Evolutionary conservation across 2,888 invertebrate genomes (phyloP), one percentile per base, ranked within the genome.

Genomic region (Parthenolecanium corni): DNA sequence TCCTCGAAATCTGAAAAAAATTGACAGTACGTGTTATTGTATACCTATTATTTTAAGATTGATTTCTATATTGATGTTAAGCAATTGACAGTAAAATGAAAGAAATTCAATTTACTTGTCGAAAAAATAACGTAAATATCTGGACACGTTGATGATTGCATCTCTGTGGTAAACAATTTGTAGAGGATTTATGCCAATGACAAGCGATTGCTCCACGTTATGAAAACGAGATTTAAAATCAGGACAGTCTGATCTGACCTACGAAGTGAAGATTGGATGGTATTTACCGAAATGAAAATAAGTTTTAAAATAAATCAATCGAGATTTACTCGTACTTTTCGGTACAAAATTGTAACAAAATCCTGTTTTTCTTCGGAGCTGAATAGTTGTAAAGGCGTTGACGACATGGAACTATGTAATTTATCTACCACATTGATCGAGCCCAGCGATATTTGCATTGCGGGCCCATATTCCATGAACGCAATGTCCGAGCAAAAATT

Each of bases 181-280:
- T 3, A 83, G 69, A 25, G 78, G 77, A 44, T 80, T 82, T 53
- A 85, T 75, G 71, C 87, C 86, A 0, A 85, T 76, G 46, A 87
- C 84, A 54, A 88, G 72, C 0, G 85, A 84, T 66, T 86, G 85
- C 72, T 89, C 88, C 46, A 88, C 85, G 70, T 81, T 85, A 71
- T 86, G 85, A 72, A 89, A 90, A 70, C 86, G 83, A 0, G 82
- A 79, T 70, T 83, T 82, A 74, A 89, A 89, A 72, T 90, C 89
- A 0, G 89, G 88, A 72, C 89, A 89, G 69, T 83, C 81, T 0
- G 87, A 84, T 51, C 82, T 80, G 0, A 89, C 87, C 86, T 86
- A 69, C 0, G 72, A 72, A 6, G 18, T 14, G 18, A n/a, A n/a
- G n/a, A n/a, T n/a, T n/a, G 16, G 16, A 11, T 46, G 12, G 16